A percentile compares a stretch with the other conserved stretches of the same genome.
These are phyloP conservation scores for Syngnathoides biaculeatus DNA, from an alignment of 2,113 vertebrate species.

Conservation along the genomic window DNA sequence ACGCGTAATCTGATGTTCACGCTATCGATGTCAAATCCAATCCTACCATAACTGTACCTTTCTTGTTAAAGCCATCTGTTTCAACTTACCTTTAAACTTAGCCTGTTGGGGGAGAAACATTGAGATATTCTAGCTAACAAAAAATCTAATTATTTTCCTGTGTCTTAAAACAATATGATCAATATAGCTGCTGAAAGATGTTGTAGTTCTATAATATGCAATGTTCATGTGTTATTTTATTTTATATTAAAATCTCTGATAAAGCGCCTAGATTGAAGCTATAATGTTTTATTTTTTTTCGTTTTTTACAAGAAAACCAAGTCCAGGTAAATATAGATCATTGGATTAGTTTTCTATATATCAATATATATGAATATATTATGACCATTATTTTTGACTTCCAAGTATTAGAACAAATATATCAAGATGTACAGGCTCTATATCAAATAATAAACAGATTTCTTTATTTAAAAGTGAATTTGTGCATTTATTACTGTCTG, in stretches of 20 bases:
- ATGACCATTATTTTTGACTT: slow-evolving; percentile 79
- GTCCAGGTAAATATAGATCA: slow-evolving; percentile 73
- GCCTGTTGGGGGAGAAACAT: slow-evolving; percentile 19
- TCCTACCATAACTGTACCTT: slow-evolving; percentile 28
- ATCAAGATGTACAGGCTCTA: slow-evolving; percentile 70
- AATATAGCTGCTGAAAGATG: slow-evolving; percentile 67
- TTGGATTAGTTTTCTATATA: slow-evolving; percentile 80
- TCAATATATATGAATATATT: slow-evolving; percentile 58
- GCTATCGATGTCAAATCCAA: slow-evolving; percentile 26
- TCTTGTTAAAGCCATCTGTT: slow-evolving; percentile 28
- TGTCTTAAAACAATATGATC: slow-evolving; percentile 68
- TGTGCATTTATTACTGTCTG: slow-evolving; percentile 29
- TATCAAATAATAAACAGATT: slow-evolving; percentile 74
- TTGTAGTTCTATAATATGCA: slow-evolving; percentile 70
- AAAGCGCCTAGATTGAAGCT: slow-evolving; percentile 70
- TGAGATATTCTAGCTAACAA: slow-evolving; percentile 51
- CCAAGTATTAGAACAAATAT: slow-evolving; percentile 74
- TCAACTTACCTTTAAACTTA: slow-evolving; percentile 37
- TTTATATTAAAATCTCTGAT: slow-evolving; percentile 65
- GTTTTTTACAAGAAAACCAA: slow-evolving; percentile 72
- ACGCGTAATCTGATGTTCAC: slow-evolving; percentile 52
- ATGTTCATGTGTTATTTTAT: slow-evolving; percentile 67
- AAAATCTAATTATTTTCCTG: slow-evolving; percentile 58
- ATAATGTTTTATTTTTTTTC: slow-evolving; percentile 63
- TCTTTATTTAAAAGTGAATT: slow-evolving; percentile 69